Conservation (phyloP, 2,797 vertebrate genomes). For the Allobates femoralis region DNA sequence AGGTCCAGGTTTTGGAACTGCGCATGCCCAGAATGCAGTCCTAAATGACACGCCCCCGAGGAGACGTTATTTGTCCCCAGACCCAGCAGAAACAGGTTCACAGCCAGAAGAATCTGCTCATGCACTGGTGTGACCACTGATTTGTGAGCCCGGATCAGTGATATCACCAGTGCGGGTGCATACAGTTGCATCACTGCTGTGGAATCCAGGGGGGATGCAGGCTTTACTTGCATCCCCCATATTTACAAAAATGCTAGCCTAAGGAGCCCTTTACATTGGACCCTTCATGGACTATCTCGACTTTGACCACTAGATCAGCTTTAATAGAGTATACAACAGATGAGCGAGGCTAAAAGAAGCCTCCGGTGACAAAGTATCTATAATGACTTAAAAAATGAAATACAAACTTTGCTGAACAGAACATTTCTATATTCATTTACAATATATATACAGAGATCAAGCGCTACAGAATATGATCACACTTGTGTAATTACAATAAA, state of each 20-base stretch:
- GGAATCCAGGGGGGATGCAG: no score
- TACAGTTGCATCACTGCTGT: no score
- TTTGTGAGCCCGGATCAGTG: no score
- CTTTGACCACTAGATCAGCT: background rate
- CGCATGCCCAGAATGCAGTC: no score
- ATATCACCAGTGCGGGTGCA: no score
- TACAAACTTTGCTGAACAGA: background rate
- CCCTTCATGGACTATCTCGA: background rate
- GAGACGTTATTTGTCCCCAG: no score
- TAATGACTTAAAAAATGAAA: slow-evolving; percentile 25
- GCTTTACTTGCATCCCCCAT: no score
- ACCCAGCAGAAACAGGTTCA: no score
- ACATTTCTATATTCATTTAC: slow-evolving; percentile 8
- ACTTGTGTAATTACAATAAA: slow-evolving; percentile 1
- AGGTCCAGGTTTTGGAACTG: no score
- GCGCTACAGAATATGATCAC: slow-evolving; percentile 17
- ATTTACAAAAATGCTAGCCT: background rate
- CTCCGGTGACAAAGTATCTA: background rate
- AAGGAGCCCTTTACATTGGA: background rate
- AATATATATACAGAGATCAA: slow-evolving; percentile 34
- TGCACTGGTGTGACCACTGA: no score
- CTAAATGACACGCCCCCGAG: no score
- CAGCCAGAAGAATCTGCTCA: no score
- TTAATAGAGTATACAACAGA: background rate
- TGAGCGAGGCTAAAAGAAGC: background rate